Base-by-base conservation (phyloP, 2,888 invertebrate species). In the Scaptomyza tumidula region DNA sequence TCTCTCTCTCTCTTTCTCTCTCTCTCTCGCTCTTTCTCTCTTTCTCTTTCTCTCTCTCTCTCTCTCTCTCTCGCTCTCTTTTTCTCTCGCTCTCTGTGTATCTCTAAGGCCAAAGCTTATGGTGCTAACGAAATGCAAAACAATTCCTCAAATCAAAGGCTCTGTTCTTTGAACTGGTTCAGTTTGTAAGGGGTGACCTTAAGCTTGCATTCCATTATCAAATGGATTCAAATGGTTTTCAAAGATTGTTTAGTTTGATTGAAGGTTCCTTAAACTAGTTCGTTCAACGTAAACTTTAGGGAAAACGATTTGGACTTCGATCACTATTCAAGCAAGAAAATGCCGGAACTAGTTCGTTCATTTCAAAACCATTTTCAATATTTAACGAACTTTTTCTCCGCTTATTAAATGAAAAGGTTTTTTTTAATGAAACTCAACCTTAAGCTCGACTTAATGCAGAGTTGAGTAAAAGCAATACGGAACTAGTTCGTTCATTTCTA, bases 101-200 rank as follows among this genome's bases (percentile, higher is more conserved):
- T 19, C 1, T 19, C 19, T 56, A 37, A 33, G 33, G 43, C 41
- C 52, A 45, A 67, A 49, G 61, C 54, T 63, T 73, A 72, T 78
- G 62, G 73, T 49, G 60, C 61, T 59, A 64, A 78, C 63, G 64
- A 75, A 75, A 73, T 75, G 74, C 63, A 78, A 66, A 75, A 55
- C 57, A 48, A 54, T 76, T 74, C n/a, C 9, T 24, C 31, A 55
- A 14, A 24, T 24, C n/a, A n/a, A 33, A 49, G 10, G 6, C 9
- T 39, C 3, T 39, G 24, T n/a, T 14, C 33, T 53, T 41, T 39
- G 10, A 46, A 64, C 56, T 56, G 24, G 67, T 48, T 63, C 33
- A n/a, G 9, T 27, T 52, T 0, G 19, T 31, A 27, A 3, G 19
- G 9, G 5, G 14, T 27, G 19, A 13, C 24, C 13, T 19, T 24